Evolutionary conservation across 2,113 vertebrate species (phyloP).

Genomic region (Lynx canadensis): DNA sequence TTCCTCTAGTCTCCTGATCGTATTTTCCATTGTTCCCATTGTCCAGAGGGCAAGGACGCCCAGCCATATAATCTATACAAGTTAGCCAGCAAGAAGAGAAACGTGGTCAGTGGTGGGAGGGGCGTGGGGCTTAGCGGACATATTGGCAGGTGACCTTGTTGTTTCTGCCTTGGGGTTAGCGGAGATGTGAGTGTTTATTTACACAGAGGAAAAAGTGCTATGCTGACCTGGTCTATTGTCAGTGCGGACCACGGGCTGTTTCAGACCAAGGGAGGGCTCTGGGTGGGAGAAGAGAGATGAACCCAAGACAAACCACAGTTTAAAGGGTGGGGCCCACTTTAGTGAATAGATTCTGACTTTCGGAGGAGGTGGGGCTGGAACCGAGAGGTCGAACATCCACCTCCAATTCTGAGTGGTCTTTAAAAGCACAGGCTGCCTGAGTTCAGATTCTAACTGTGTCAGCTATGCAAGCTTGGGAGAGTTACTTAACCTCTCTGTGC

Average conservation of each 20-base stretch:
- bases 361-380: not conserved
- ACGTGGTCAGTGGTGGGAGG: not conserved
- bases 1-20: not conserved
- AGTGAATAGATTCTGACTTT: not conserved
- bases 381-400: not conserved
- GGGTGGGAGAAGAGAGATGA: not conserved
- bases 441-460: not conserved
- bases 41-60: not conserved
- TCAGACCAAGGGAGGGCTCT: not conserved
- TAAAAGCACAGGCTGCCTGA: not conserved
- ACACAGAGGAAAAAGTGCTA: not conserved
- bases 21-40: not conserved
- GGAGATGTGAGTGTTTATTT: not conserved
- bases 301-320: not conserved
- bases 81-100: not conserved
- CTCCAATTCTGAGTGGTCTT: not conserved
- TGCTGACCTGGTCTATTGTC: not conserved
- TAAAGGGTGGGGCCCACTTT: not conserved
- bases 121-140: not conserved
- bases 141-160: not conserved
- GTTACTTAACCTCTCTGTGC: not conserved
- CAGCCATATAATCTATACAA: not conserved
- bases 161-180: not conserved
- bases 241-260: not conserved
- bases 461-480: not conserved